A percentile compares a stretch with the other conserved stretches of the same genome.
Evolutionary conservation across 1,140 invertebrate genomes (phyloP).

Genomic region (Semibalanus balanoides): DNA sequence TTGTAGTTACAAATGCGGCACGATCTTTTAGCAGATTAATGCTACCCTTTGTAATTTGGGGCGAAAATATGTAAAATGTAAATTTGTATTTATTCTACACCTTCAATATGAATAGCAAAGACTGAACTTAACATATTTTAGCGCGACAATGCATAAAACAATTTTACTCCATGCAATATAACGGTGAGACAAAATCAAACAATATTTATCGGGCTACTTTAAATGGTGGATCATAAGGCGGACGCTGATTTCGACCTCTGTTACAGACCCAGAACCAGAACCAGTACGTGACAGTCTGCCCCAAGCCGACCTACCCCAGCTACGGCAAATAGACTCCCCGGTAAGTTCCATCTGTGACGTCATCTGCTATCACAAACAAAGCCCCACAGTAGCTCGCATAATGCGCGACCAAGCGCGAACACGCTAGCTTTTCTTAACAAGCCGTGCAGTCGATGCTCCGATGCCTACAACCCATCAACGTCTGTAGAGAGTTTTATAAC

Average conservation of each 20-base stretch:
- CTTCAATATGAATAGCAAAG: no score
- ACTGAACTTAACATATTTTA: no score
- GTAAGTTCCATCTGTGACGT: background rate
- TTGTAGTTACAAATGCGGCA: background rate
- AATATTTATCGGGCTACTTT: no score
- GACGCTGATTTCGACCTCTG: no score
- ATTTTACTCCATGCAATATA: no score
- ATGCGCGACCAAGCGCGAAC: background rate
- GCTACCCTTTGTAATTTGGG: background rate
- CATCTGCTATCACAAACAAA: no score
- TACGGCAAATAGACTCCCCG: background rate
- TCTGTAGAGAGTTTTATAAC: no score
- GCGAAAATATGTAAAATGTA: background rate
- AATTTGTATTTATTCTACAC: no score
- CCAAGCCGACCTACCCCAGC: slow-evolving; percentile 5
- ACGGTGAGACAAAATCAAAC: no score
- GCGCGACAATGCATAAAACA: no score
- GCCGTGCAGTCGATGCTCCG: background rate
- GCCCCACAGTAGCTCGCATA: background rate
- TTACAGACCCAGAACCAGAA: background rate
- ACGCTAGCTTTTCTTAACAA: background rate
- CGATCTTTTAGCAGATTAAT: background rate
- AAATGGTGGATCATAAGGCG: no score
- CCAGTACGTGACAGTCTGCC: slow-evolving; percentile 1
- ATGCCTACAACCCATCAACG: background rate